Conservation (phyloP, 2,113 vertebrate genomes). For the Pelusios castaneus region DNA sequence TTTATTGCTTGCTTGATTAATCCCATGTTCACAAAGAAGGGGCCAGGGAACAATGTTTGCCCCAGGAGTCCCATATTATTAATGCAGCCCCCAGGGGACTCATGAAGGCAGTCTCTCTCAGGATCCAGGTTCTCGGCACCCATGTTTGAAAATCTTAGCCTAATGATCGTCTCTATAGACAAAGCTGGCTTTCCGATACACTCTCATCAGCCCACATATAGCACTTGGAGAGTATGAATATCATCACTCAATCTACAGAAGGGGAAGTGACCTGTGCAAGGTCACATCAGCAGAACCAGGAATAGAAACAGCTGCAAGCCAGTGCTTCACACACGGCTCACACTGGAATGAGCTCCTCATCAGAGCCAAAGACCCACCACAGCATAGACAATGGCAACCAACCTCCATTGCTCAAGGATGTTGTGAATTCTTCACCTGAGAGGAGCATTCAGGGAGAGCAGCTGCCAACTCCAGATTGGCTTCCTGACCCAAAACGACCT, state of each 20-base stretch:
- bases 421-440: not conserved
- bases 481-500: not conserved
- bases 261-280: not conserved
- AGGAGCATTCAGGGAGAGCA: not conserved
- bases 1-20: not conserved
- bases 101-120: not conserved
- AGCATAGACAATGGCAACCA: not conserved
- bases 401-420: not conserved
- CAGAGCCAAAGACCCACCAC: not conserved
- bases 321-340: not conserved
- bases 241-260: not conserved
- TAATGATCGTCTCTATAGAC: not conserved
- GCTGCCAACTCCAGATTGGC: not conserved
- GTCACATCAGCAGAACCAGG: not conserved
- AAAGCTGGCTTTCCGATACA: not conserved
- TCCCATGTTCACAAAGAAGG: not conserved
- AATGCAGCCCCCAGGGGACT: not conserved
- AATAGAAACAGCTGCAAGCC: not conserved
- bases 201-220: not conserved
- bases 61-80: not conserved
- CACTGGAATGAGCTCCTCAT: not conserved
- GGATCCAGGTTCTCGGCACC: not conserved
- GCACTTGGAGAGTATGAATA: not conserved
- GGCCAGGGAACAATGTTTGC: not conserved
- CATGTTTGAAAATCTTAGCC: not conserved